Percentiles rank a stretch among this genome's conserved stretches.
Evolutionary conservation across 2,888 invertebrate species (phyloP).

Genomic region (Agriopis aurantiaria): DNA sequence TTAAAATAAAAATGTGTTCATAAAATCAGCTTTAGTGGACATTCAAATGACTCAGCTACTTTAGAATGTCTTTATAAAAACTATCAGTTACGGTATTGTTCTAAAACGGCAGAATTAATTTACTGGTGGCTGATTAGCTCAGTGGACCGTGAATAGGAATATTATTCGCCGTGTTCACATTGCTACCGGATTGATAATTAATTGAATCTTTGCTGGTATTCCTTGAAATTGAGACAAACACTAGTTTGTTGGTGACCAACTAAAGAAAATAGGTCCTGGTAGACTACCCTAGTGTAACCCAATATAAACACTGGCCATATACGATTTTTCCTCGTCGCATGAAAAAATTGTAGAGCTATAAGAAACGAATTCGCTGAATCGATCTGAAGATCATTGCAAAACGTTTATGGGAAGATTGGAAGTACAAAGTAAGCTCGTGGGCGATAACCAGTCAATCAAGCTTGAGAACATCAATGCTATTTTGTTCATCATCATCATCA

Average conservation of each 20-base stretch:
- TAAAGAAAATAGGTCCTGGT: too few relatives aligned
- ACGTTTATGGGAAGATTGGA: neutral
- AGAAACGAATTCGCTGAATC: neutral
- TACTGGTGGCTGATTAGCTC: slow-evolving; percentile 39
- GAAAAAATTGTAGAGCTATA: neutral
- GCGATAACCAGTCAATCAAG: neutral
- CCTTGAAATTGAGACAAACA: neutral
- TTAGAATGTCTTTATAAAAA: slow-evolving; percentile 14
- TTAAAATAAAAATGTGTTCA: too few relatives aligned
- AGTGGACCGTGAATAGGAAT: slow-evolving; percentile 41
- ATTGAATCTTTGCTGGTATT: neutral
- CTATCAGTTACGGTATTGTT: slow-evolving; percentile 35
- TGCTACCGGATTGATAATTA: slow-evolving; percentile 22
- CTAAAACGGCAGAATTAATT: slow-evolving; percentile 40
- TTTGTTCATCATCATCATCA: too few relatives aligned
- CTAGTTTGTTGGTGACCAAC: too few relatives aligned
- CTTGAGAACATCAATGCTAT: neutral
- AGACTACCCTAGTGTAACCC: neutral
- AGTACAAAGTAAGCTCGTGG: slow-evolving; percentile 5
- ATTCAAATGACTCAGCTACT: neutral
- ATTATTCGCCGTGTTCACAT: slow-evolving; percentile 31
- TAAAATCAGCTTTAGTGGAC: too few relatives aligned
- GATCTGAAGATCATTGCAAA: slow-evolving; percentile 3
- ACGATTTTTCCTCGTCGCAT: slow-evolving; percentile 1
- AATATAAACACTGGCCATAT: neutral